Evolutionary conservation across 2,888 invertebrate genomes (phyloP), one percentile per base, ranked within the genome.

Genomic region (Tipula helvola): DNA sequence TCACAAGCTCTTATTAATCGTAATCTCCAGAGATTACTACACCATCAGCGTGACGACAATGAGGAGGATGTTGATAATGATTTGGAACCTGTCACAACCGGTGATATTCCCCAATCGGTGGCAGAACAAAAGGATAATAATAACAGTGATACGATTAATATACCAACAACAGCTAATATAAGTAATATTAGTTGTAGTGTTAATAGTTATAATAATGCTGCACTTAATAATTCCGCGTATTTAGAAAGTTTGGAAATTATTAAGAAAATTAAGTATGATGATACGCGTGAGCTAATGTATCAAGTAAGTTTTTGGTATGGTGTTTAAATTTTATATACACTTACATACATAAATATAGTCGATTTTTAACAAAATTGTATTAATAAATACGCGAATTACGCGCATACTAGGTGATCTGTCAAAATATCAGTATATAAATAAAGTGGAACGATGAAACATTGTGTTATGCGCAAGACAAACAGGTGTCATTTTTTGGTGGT

Each of bases 251-350:
- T 42, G 39, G 85, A 85, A 85, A 18, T 84, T 7, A 36, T 85
- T 44, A 41, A 42, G 42, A 85, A 85, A 85, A 85, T 85, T 85
- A 85, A 85, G 13, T 85, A 85, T 42, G 85, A 85, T 85, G 85
- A n/a, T 85, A 85, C 41, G 39, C 85, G 85, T 18, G 85, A 85
- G 42, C 16, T 42, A 44, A 85, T 85, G 85, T 85, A 18, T 44
- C 41, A 85, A 42, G 85, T 85, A 85, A 85, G 42, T 85, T 52
- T 28, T 28, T 28, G 16, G 52, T 52, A 71, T 28, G 71, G 28
- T 52, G 16, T 52, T 44, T 16, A 2, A 52, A 28, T 28, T 28
- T 28, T 28, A 28, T 28, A 28, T 28, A 28, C 28, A 1, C 28
- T 28, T 28, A n/a, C n/a, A n/a, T n/a, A n/a, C n/a, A n/a, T n/a